A percentile compares a stretch with the other conserved stretches of the same genome.
These are phyloP conservation scores for Gobiocypris rarus DNA, from an alignment of 2,113 vertebrate species.

Conservation along the genomic window DNA sequence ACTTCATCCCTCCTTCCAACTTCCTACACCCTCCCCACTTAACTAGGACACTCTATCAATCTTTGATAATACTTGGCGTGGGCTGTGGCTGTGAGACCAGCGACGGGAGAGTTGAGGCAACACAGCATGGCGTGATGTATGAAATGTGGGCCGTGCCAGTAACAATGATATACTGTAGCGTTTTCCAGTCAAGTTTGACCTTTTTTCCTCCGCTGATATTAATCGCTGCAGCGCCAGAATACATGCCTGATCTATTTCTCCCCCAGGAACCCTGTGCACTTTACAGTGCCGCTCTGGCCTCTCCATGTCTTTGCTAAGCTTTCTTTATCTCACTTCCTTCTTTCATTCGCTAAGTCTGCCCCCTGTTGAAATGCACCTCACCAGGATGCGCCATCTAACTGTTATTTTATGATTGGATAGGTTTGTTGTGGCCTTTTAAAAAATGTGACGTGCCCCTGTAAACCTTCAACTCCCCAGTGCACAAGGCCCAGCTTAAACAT, in stretches of 20 bases:
- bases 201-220: slow-evolving; percentile 74
- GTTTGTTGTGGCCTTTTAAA: slow-evolving; percentile 75
- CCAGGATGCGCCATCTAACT: slow-evolving; percentile 63
- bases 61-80: slow-evolving; percentile 71
- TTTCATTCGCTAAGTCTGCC: slow-evolving; percentile 9
- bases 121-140: slow-evolving; percentile 71
- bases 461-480: slow-evolving; percentile 60
- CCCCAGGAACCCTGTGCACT: slow-evolving; percentile 67
- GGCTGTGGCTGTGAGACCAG: slow-evolving; percentile 70
- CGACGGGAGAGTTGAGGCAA: slow-evolving; percentile 68
- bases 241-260: slow-evolving; percentile 71
- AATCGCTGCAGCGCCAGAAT: slow-evolving; percentile 74
- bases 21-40: slow-evolving; percentile 57
- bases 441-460: slow-evolving; percentile 67
- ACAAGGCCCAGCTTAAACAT: slow-evolving; percentile 62
- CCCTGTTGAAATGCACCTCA: slow-evolving; percentile 60
- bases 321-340: slow-evolving; percentile 34
- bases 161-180: slow-evolving; percentile 75
- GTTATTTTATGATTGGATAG: slow-evolving; percentile 70
- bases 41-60: slow-evolving; percentile 77
- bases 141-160: slow-evolving; percentile 68
- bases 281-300: slow-evolving; percentile 46
- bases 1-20: slow-evolving; percentile 40
- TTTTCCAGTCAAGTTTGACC: slow-evolving; percentile 78
- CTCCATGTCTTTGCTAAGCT: slow-evolving; percentile 43